These are phyloP conservation scores for Aphidius colemani DNA, from an alignment of 2,888 invertebrate species.

Conservation along the genomic window DNA sequence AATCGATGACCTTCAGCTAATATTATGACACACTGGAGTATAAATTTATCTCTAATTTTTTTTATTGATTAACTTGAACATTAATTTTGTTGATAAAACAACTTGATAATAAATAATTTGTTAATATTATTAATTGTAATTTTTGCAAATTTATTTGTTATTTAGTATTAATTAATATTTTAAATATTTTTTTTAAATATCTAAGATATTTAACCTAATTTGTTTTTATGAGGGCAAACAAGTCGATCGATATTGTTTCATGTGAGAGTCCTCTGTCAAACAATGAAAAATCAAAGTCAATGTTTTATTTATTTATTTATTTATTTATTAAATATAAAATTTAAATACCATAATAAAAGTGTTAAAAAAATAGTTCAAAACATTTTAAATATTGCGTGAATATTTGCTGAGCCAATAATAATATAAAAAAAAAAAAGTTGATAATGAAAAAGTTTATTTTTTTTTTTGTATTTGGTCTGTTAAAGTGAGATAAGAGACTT, in stretches of 20 bases:
- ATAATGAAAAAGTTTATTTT: not conserved
- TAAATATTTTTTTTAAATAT: not conserved
- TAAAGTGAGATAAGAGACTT: not conserved
- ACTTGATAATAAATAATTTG: too few relatives aligned
- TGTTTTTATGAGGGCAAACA: conserved; percentile 14
- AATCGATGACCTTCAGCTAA: not conserved
- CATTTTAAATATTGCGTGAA: too few relatives aligned
- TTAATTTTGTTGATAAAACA: too few relatives aligned
- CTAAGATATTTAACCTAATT: conserved; percentile 27
- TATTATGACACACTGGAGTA: conserved; percentile 9
- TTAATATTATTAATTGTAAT: not conserved
- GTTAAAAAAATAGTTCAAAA: too few relatives aligned
- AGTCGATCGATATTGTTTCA: conserved; percentile 28
- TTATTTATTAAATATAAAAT: too few relatives aligned
- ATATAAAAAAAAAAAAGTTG: too few relatives aligned
- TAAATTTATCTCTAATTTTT: conserved; percentile 10
- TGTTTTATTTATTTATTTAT: not conserved
- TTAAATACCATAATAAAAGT: too few relatives aligned
- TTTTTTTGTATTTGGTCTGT: not conserved
- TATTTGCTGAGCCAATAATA: too few relatives aligned
- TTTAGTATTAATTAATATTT: not conserved
- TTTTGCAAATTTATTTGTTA: not conserved
- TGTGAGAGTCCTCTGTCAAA: conserved; percentile 13
- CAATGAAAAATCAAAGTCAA: not conserved
- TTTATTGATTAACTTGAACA: not conserved